phyloP scores from a whole-genome alignment of 2,113 vertebrate species.

The Geococcyx californianus region DNA sequence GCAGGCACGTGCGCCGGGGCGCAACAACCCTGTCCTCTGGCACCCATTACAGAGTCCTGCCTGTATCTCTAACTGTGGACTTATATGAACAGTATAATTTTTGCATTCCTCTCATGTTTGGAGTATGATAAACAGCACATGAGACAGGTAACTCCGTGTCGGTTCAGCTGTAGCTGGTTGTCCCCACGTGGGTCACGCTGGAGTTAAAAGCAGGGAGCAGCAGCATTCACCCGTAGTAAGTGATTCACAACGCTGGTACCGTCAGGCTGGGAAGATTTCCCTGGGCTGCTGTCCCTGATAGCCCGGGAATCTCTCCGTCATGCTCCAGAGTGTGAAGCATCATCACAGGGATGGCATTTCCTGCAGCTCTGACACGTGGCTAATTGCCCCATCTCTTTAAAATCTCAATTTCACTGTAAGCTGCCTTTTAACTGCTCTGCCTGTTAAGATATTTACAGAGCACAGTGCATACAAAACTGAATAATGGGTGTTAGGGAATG shows the following conservation, averaged over 20 bases:
- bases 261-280: not conserved
- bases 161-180: not conserved
- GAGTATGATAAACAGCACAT: not conserved
- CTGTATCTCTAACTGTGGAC: not conserved
- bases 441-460: not conserved
- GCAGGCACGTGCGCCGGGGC: accelerated
- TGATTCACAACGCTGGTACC: conserved; percentile 9
- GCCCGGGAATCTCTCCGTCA: not conserved
- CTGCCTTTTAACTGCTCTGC: not conserved
- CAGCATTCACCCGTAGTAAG: not conserved
- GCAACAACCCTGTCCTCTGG: not conserved
- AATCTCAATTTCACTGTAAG: not conserved
- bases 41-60: not conserved
- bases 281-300: not conserved
- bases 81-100: not conserved
- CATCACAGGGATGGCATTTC: not conserved
- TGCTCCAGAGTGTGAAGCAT: not conserved
- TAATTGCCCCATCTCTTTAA: not conserved
- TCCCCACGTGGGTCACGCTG: not conserved
- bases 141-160: not conserved
- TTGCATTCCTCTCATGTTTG: conserved; percentile 36
- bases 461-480: not conserved
- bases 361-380: not conserved
- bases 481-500: not conserved
- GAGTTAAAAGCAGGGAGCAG: conserved; percentile 17